Evolutionary conservation across 2,797 vertebrate species (phyloP).

Genomic region (Pangasius larnaudii): DNA sequence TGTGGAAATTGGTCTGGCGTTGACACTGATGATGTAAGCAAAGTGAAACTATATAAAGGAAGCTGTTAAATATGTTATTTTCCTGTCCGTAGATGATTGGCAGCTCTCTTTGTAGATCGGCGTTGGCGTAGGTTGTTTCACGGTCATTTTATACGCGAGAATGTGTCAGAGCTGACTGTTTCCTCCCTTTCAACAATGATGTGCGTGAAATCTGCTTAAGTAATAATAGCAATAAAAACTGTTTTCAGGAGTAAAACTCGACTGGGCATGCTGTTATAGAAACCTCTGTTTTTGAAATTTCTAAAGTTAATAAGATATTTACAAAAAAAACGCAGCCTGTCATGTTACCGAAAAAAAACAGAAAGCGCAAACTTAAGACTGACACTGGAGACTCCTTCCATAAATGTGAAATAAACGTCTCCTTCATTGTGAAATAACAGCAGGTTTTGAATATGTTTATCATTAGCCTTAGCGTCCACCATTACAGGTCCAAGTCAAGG

Average conservation of each 20-base stretch:
- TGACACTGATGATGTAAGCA: neutral
- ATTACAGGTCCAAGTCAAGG: neutral
- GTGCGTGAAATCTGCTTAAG: neutral
- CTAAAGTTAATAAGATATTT: neutral
- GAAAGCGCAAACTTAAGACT: neutral
- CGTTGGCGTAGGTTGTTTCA: neutral
- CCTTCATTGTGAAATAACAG: neutral
- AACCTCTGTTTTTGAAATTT: no score
- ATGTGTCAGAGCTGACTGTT: neutral
- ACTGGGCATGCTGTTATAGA: neutral
- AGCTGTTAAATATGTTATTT: neutral
- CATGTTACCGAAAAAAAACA: neutral
- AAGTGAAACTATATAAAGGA: neutral
- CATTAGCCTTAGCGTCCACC: neutral
- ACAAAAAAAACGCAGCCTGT: neutral
- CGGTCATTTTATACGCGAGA: neutral
- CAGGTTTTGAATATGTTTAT: neutral
- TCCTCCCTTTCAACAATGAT: neutral
- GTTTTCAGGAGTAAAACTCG: neutral
- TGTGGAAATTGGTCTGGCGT: neutral
- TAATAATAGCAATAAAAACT: neutral
- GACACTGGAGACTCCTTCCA: neutral
- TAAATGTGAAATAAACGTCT: neutral
- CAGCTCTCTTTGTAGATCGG: neutral
- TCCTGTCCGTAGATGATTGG: neutral